Evolutionary conservation across 2,888 invertebrate species (phyloP), one percentile per base, ranked within the genome.

Genomic region (Sinohyriopsis cumingii): DNA sequence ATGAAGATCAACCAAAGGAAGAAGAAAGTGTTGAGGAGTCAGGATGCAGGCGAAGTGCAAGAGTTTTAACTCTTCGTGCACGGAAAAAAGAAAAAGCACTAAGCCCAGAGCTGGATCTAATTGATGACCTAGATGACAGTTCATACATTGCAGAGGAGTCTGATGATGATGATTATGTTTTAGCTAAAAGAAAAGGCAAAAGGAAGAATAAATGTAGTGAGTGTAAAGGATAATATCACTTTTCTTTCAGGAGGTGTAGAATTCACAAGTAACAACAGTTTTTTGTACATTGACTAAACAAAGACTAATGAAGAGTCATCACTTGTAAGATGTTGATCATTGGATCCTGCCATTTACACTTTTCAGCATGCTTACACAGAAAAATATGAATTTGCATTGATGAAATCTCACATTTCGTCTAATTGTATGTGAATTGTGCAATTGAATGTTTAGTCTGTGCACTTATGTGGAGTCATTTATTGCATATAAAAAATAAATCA

Each of bases 161-260:
- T 3, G 73, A 72, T 59, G 72, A 72, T 66, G 71, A 72, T 63
- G 81, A 79, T 70, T 76, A 77, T 60, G 79, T 79, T 45, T 79
- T 77, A 62, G 74, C 64, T 19, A 55, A 75, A 20, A 71, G 72
- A 59, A 69, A 71, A 3, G 71, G 68, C 55, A 69, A 63, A 61
- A 67, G 65, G 33, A 71, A 68, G 28, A 75, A 73, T 65, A 72
- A 65, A 59, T 57, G 22, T 22, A 45, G n/a, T 33, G 59, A 55
- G 25, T 22, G 7, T 57, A 59, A 25, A 45, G 28, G 59, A 22
- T 22, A 59, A 59, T 59, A 59, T 59, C 3, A 22, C 59, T 59
- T 22, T 19, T 59, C 24, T 19, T 59, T 59, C 4, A 45, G 45
- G 45, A 45, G 15, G 15, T 45, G 45, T 45, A 12, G 12, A 15